A percentile compares a stretch with the other conserved stretches of the same genome.
Evolutionary conservation across 2,888 invertebrate species (phyloP).

Genomic region (Sycophila texana): DNA sequence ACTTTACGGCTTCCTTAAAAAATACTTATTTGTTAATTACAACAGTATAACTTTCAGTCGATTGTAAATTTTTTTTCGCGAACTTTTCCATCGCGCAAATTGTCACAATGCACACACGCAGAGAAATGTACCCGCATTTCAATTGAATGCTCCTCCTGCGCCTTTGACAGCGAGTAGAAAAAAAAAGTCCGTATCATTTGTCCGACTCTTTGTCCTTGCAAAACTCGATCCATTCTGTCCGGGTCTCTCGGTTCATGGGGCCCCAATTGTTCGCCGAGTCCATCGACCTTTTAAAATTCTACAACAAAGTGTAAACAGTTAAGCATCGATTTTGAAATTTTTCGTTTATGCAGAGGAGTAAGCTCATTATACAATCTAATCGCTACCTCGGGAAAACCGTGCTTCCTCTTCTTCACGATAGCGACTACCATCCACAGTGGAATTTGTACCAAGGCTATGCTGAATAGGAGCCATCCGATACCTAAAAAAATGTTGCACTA

Average conservation of each 20-base stretch:
- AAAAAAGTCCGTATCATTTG: no score
- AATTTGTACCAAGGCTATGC: conserved; percentile 77
- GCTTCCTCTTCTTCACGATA: conserved; percentile 64
- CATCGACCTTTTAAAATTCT: conserved; percentile 70
- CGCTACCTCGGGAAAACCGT: conserved; percentile 61
- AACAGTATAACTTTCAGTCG: no score
- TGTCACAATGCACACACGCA: no score
- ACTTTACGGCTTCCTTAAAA: no score
- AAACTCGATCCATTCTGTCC: conserved; percentile 72
- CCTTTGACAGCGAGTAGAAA: no score
- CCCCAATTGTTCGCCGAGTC: conserved; percentile 73
- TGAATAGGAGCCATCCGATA: conserved; percentile 77
- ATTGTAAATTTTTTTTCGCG: no score
- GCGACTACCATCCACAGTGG: conserved; percentile 74
- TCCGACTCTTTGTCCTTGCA: conserved; percentile 64
- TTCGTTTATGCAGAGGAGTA: background rate
- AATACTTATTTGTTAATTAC: no score
- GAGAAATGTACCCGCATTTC: no score
- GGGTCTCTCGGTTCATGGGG: conserved; percentile 68
- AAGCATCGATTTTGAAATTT: no score
- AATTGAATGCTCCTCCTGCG: no score
- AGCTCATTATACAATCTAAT: no score
- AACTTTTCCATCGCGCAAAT: no score
- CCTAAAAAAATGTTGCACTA: conserved; percentile 69
- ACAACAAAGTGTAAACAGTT: conserved; percentile 21